Conservation (phyloP, 2,113 vertebrate species). For the Silurus asotus region DNA sequence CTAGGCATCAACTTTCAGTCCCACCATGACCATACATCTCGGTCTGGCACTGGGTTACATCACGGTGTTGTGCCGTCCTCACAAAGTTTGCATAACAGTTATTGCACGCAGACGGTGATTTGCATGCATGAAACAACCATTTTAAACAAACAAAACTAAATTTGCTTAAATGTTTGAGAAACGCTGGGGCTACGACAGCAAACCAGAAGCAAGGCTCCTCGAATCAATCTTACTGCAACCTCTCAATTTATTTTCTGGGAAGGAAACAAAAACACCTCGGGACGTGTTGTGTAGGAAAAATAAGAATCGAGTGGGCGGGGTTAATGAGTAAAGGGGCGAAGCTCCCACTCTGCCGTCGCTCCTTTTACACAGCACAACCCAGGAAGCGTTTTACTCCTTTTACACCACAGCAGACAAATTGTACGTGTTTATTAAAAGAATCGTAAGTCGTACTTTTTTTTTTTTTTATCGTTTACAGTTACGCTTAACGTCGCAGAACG, state of each 20-base stretch:
- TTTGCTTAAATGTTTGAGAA: conserved; percentile 18
- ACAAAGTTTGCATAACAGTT: conserved; percentile 38
- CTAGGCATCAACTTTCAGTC: background rate
- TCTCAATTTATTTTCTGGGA: background rate
- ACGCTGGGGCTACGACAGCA: background rate
- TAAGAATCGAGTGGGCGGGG: too few relatives aligned
- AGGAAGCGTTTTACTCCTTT: too few relatives aligned
- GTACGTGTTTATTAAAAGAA: background rate
- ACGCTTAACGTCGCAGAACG: too few relatives aligned
- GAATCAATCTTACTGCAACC: background rate
- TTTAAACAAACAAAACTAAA: background rate
- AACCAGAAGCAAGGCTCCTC: too few relatives aligned
- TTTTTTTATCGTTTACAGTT: background rate
- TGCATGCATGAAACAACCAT: conserved; percentile 45
- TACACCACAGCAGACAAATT: background rate
- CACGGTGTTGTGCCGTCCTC: background rate
- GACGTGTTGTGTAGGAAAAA: too few relatives aligned
- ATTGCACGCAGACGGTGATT: background rate
- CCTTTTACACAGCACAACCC: too few relatives aligned
- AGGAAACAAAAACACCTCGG: background rate
- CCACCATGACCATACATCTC: background rate
- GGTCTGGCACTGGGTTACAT: background rate
- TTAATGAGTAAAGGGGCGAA: too few relatives aligned
- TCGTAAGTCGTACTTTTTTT: too few relatives aligned
- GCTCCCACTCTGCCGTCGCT: too few relatives aligned